A percentile compares a stretch with the other conserved stretches of the same genome.
Evolutionary conservation across 2,888 invertebrate genomes (phyloP).

Genomic region (Stenolophus ochropezus): DNA sequence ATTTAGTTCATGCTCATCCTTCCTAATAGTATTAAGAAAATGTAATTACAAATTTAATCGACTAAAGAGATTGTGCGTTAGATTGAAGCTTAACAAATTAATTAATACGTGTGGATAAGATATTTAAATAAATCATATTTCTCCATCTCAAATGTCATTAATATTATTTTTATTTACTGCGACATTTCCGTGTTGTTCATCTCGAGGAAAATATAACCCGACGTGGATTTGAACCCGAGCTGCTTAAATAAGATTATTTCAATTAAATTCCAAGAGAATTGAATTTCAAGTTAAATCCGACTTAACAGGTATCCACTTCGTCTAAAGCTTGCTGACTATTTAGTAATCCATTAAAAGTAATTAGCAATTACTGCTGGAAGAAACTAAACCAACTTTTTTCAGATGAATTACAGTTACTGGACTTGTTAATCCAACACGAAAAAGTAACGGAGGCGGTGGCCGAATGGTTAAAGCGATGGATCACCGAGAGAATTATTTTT

Average conservation of each 20-base stretch:
- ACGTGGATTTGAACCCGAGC: conserved; percentile 3
- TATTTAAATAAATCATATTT: not conserved
- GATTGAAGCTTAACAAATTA: not conserved
- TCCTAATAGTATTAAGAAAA: not conserved
- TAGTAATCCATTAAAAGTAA: conserved; percentile 37
- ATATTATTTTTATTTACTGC: not conserved
- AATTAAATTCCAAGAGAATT: conserved; percentile 34
- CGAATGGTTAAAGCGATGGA: too few species aligned
- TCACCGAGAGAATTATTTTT: too few species aligned
- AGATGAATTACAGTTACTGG: not conserved
- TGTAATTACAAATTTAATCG: not conserved
- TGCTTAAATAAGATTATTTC: conserved; percentile 39
- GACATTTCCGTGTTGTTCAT: not conserved
- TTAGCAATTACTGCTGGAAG: conserved; percentile 11
- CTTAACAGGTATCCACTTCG: conserved; percentile 34
- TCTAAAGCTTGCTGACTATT: conserved; percentile 9
- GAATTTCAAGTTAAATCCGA: conserved; percentile 44
- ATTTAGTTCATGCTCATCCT: not conserved
- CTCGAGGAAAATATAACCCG: not conserved
- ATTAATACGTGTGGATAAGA: not conserved
- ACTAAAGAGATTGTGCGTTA: not conserved
- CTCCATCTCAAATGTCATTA: not conserved
- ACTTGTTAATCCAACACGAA: not conserved
- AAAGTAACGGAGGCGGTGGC: too few species aligned
- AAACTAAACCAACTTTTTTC: not conserved